A percentile compares a stretch with the other conserved stretches of the same genome.
phyloP scores from a whole-genome alignment of 2,113 vertebrate species.

The Antechinus stuartii region DNA sequence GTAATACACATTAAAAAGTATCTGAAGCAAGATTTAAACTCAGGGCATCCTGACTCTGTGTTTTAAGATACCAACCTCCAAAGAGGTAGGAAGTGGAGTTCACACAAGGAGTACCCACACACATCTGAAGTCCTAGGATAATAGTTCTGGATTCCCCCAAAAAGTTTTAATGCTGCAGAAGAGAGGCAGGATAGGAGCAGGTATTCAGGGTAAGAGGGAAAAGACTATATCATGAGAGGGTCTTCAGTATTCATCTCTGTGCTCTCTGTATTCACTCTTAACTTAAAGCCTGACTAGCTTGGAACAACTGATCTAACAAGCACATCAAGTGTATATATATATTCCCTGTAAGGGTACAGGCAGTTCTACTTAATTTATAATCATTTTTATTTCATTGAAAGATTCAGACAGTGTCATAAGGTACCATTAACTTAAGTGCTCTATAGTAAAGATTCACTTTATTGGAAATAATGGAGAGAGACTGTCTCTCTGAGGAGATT shows the following conservation, averaged over 20 bases:
- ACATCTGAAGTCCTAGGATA: neutral
- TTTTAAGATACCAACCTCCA: neutral
- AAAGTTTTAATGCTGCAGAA: neutral
- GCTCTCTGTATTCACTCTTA: constrained; percentile 1
- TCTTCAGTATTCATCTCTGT: neutral
- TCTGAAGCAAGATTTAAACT: neutral
- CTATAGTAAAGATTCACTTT: constrained; percentile 44
- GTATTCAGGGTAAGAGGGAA: neutral
- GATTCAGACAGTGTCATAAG: constrained; percentile 36
- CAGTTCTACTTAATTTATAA: constrained; percentile 53
- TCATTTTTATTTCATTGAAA: constrained; percentile 52
- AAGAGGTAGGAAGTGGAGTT: neutral
- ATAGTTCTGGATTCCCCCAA: neutral
- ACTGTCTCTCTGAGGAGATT: constrained; percentile 20
- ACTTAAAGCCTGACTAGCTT: neutral
- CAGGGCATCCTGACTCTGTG: neutral
- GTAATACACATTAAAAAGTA: neutral
- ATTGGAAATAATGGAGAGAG: constrained; percentile 56
- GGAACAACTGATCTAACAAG: constrained; percentile 16
- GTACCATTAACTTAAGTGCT: constrained; percentile 49
- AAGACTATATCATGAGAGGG: neutral
- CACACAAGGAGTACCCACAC: neutral
- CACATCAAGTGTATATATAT: neutral
- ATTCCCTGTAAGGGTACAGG: neutral
- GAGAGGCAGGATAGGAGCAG: neutral